A percentile compares a stretch with the other conserved stretches of the same genome.
Conservation (phyloP, 1,140 invertebrate genomes). For the Schmidtea mediterranea region DNA sequence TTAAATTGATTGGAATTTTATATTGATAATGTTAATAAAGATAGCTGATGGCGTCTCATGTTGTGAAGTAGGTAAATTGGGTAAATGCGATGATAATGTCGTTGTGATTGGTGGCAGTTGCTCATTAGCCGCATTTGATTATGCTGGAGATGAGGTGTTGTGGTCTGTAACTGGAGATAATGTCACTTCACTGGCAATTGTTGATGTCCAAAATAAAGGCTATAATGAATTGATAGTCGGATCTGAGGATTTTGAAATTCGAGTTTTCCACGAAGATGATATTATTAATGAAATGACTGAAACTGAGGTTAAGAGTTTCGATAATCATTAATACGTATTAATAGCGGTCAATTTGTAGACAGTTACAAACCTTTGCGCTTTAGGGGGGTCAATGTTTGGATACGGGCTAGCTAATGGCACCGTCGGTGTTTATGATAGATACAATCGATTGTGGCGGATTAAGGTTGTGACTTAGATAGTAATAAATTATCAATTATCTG, state of each 20-base stretch:
- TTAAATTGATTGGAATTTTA: too few species aligned
- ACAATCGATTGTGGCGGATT: conserved; percentile 57
- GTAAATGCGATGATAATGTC: conserved; percentile 39
- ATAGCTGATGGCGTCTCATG: conserved; percentile 52
- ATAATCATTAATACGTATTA: too few species aligned
- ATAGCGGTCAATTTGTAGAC: conserved; percentile 24
- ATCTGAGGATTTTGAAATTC: conserved; percentile 60
- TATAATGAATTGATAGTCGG: conserved; percentile 65
- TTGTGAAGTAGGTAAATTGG: conserved; percentile 43
- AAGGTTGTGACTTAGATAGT: conserved; percentile 35
- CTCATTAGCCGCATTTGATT: conserved; percentile 48
- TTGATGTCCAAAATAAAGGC: conserved; percentile 57
- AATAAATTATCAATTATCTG: too few species aligned
- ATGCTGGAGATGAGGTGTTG: conserved; percentile 50
- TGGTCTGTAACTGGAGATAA: conserved; percentile 70
- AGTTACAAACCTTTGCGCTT: conserved; percentile 40
- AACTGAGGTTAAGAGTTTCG: conserved; percentile 43
- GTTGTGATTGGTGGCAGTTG: conserved; percentile 51
- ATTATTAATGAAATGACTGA: conserved; percentile 56
- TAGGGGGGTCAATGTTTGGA: conserved; percentile 44
- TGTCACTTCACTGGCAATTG: conserved; percentile 46
- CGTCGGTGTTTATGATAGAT: conserved; percentile 65
- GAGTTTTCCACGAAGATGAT: conserved; percentile 54
- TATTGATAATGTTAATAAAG: too few species aligned
- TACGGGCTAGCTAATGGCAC: conserved; percentile 71